Evolutionary conservation across 35 echinoderm and acorn worm species (phyloP).

Genomic region (Lytechinus pictus): DNA sequence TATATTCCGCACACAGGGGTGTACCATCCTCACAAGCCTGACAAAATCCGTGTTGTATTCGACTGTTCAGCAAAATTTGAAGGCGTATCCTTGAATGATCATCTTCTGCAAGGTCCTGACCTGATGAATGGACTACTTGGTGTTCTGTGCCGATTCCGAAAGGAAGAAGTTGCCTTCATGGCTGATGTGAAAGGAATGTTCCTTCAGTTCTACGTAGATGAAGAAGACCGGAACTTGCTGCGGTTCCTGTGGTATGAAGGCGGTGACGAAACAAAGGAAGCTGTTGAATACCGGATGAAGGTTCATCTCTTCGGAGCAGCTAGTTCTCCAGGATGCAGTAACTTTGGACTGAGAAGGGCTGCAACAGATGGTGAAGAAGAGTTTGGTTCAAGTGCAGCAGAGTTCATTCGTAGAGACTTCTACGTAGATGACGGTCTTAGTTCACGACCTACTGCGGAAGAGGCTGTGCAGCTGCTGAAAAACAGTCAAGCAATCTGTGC

Average conservation of each 20-base stretch:
- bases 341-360: slow-evolving; percentile 67
- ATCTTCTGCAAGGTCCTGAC: background rate
- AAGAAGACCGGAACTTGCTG: background rate
- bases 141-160: background rate
- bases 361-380: slow-evolving; percentile 57
- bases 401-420: slow-evolving; percentile 66
- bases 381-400: slow-evolving; percentile 51
- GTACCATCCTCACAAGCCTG: background rate
- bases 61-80: background rate
- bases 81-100: background rate
- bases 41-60: background rate
- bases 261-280: background rate
- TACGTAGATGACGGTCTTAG: slow-evolving; percentile 83
- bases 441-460: slow-evolving; percentile 52
- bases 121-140: background rate
- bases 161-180: background rate
- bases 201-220: background rate
- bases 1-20: background rate
- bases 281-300: background rate
- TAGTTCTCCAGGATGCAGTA: slow-evolving; percentile 66
- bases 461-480: slow-evolving; percentile 48
- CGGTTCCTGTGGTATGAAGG: background rate
- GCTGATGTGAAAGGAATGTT: background rate
- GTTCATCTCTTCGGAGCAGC: slow-evolving; percentile 71
- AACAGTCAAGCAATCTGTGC: slow-evolving; percentile 48